Conservation (phyloP, 2,888 invertebrate species). For the Dusona sp. region DNA sequence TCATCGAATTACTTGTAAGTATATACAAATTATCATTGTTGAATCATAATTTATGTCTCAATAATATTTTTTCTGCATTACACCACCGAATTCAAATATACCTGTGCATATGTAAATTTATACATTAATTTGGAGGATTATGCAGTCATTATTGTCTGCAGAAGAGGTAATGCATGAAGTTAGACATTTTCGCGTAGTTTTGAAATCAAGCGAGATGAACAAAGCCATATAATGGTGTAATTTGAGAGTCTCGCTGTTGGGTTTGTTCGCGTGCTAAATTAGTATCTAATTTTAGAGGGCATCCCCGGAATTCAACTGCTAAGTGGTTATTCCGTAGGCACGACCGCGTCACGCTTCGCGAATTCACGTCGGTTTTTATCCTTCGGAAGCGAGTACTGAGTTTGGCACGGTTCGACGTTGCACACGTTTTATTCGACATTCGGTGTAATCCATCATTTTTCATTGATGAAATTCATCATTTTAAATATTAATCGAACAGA, state of each 20-base stretch:
- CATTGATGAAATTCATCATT: not conserved
- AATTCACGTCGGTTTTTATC: constrained; percentile 1
- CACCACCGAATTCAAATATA: not conserved
- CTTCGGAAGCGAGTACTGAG: constrained; percentile 4
- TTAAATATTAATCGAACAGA: too few relatives aligned
- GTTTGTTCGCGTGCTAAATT: constrained; percentile 67
- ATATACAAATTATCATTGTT: not conserved
- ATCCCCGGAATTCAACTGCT: constrained; percentile 66
- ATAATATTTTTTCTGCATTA: not conserved
- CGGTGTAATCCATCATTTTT: constrained; percentile 8
- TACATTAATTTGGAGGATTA: not conserved
- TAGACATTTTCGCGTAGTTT: constrained; percentile 42
- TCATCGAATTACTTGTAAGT: not conserved
- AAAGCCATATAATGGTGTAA: constrained; percentile 58
- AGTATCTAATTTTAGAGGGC: constrained; percentile 68
- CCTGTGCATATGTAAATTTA: not conserved
- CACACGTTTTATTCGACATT: constrained; percentile 28
- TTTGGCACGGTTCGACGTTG: constrained; percentile 6
- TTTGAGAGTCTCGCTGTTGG: constrained; percentile 52
- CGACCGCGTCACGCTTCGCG: constrained; percentile 61
- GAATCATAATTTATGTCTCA: not conserved
- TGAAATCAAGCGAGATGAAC: constrained; percentile 44
- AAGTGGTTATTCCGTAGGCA: constrained; percentile 68
- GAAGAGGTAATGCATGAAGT: constrained; percentile 47
- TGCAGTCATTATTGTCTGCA: constrained; percentile 32